Conservation (phyloP, 2,113 vertebrate species). For the Procapra przewalskii region DNA sequence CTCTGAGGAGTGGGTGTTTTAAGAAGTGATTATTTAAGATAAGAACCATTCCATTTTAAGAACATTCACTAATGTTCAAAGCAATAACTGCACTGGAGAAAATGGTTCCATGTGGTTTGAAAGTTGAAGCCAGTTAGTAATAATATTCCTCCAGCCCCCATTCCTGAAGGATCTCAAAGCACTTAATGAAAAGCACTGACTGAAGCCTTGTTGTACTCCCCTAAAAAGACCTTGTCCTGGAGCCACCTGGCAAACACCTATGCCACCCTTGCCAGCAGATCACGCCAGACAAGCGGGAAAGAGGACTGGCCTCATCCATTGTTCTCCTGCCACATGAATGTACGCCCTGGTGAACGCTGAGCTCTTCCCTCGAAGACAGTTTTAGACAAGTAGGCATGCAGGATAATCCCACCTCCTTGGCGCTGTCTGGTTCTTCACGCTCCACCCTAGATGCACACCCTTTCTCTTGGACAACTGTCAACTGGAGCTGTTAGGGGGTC, state of each 20-base stretch:
- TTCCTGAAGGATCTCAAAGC: conserved; percentile 73
- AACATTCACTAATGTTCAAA: conserved; percentile 54
- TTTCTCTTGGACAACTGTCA: conserved; percentile 27
- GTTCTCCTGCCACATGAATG: conserved; percentile 45
- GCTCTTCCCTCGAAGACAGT: conserved; percentile 14
- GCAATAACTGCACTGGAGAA: conserved; percentile 65
- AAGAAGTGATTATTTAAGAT: conserved; percentile 44
- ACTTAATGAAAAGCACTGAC: conserved; percentile 69
- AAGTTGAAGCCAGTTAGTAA: conserved; percentile 64
- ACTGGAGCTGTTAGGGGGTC: background rate
- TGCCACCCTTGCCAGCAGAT: conserved; percentile 60
- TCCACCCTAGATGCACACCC: background rate
- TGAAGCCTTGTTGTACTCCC: conserved; percentile 67
- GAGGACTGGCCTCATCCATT: conserved; percentile 68
- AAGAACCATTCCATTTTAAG: conserved; percentile 49
- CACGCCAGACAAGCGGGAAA: conserved; percentile 66
- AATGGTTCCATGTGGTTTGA: conserved; percentile 65
- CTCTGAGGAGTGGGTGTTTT: conserved; percentile 33
- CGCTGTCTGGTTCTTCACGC: background rate
- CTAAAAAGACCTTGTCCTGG: conserved; percentile 70
- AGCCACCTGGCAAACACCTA: conserved; percentile 65
- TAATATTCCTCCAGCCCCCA: conserved; percentile 62
- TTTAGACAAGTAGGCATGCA: background rate
- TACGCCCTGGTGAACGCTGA: background rate
- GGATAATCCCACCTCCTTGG: background rate